Conservation (phyloP, 2,797 vertebrate genomes). For the Enteromius anoplus region DNA sequence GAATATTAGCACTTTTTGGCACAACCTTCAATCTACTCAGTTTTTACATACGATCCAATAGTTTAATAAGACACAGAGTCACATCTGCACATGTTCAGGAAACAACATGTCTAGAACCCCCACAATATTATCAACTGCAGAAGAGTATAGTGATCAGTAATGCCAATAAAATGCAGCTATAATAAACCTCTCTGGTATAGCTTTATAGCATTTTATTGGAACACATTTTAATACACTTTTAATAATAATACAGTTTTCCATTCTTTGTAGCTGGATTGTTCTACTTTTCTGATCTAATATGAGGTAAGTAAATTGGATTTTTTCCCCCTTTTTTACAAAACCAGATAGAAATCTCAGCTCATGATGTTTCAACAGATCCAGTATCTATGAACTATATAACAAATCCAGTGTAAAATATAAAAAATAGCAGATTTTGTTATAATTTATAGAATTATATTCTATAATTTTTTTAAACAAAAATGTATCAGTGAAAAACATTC, state of each 20-base stretch:
- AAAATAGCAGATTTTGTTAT: neutral
- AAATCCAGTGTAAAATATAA: neutral
- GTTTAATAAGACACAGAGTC: neutral
- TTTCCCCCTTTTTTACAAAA: neutral
- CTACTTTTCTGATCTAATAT: neutral
- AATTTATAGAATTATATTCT: neutral
- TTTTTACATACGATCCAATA: neutral
- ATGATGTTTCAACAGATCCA: neutral
- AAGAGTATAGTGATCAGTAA: neutral
- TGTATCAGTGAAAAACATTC: neutral
- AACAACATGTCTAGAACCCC: neutral
- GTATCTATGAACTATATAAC: neutral
- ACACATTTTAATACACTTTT: neutral
- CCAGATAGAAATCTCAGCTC: neutral
- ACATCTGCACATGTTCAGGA: neutral
- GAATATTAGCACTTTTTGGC: conserved; percentile 16
- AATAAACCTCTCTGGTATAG: neutral
- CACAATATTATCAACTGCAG: neutral
- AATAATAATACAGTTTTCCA: neutral
- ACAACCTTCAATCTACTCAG: neutral
- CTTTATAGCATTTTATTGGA: conserved; percentile 24
- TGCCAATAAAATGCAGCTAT: neutral
- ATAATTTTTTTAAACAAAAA: neutral
- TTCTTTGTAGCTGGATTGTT: neutral
- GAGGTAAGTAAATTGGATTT: neutral